Evolutionary conservation across 2,888 invertebrate species (phyloP).

Genomic region (Eilema depressum): DNA sequence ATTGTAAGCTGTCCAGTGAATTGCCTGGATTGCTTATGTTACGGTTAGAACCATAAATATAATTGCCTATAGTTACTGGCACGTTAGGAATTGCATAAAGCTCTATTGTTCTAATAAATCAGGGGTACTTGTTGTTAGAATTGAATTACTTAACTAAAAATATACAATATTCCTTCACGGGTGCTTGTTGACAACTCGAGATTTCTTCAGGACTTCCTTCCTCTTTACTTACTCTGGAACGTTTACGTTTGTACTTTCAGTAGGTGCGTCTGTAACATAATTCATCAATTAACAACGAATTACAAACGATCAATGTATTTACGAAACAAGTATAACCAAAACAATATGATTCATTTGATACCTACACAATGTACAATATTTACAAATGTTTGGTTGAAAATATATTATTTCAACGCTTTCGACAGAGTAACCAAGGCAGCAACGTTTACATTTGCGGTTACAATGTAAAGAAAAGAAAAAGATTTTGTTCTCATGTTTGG

Average conservation of each 20-base stretch:
- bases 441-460: background rate
- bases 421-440: background rate
- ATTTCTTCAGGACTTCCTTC: background rate
- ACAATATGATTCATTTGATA: background rate
- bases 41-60: too few species aligned
- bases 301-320: background rate
- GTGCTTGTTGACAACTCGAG: too few species aligned
- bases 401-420: conserved; percentile 1
- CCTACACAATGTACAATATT: background rate
- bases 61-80: too few species aligned
- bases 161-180: too few species aligned
- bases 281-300: background rate
- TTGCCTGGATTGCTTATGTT: too few species aligned
- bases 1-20: background rate
- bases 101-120: too few species aligned
- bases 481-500: background rate
- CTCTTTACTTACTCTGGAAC: background rate
- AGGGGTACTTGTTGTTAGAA: too few species aligned
- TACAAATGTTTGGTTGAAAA: background rate
- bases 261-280: background rate
- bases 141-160: too few species aligned
- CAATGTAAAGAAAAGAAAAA: background rate
- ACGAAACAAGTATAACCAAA: background rate
- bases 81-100: too few species aligned
- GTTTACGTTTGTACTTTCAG: background rate